Conservation (phyloP, 2,113 vertebrate genomes). For the Silurus glanis region DNA sequence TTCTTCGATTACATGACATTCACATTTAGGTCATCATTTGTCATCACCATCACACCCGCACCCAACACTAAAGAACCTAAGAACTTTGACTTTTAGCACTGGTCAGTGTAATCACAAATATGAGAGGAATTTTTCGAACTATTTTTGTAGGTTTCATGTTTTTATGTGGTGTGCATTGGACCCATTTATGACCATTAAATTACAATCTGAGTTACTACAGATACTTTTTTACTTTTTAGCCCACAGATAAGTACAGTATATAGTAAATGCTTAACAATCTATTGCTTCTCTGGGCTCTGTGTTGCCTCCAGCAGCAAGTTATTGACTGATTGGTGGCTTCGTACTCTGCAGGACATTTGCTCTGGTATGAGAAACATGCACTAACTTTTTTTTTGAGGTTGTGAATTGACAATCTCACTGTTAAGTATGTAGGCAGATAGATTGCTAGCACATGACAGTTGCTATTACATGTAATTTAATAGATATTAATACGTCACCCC, state of each 20-base stretch:
- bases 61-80: neutral
- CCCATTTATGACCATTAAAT: neutral
- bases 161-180: neutral
- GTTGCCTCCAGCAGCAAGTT: neutral
- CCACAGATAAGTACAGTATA: neutral
- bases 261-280: neutral
- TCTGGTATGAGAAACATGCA: neutral
- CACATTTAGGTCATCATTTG: neutral
- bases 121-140: neutral
- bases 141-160: neutral
- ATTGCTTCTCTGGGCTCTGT: neutral
- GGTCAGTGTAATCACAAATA: neutral
- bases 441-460: neutral
- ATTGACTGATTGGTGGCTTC: neutral
- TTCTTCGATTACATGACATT: constrained; percentile 17
- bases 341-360: neutral
- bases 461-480: neutral
- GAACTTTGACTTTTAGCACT: neutral
- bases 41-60: neutral
- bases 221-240: neutral
- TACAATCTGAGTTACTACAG: neutral
- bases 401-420: neutral
- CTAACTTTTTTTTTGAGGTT: neutral
- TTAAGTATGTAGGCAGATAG: neutral
- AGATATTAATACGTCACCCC: neutral